Evolutionary conservation across 2,113 vertebrate genomes (phyloP), one percentile per base, ranked within the genome.

Genomic region (Ascaphus truei): DNA sequence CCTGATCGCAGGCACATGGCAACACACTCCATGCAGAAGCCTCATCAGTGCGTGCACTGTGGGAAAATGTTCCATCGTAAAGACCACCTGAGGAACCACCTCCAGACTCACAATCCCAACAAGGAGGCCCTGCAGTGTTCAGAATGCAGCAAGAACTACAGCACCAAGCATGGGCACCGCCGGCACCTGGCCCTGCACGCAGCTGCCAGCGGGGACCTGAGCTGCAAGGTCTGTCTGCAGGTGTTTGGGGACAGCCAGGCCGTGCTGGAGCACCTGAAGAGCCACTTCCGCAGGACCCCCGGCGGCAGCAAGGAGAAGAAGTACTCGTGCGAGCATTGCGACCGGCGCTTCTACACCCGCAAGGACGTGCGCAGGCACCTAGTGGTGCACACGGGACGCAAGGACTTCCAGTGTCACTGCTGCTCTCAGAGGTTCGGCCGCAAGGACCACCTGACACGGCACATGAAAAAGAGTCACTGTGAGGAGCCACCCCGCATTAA

Each of bases 21-120:
- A 86, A 99, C 97, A 81, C 97, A 99, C 88, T 99, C 97, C 80
- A 94, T 96, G 83, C 95, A 99, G 89, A 99, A 98, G 92, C 98
- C 91, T 90, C 95, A 99, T 92, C 98, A 97, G 93, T 99, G 97
- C 95, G 95, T 93, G 85, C 98, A 98, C 91, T 99, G 97, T 90
- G 97, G 98, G 90, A 99, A 98, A 91, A 98, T 96, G 96, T 99
- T 99, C 87, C 97, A 99, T 85, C 95, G 97, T 78, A 98, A 98
- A 91, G 96, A 99, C 86, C 97, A 99, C 83, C 88, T 99, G 83
- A 99, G 98, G 92, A 99, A 99, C 83, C 97, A 99, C 85, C 94
- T 98, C 15, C 96, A 98, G 81, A 99, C 96, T 60, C 97, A 99
- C 25, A 94, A 99, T 88, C 96, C 97, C 39, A 95, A 98, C 88